A percentile compares a stretch with the other conserved stretches of the same genome.
Evolutionary conservation across 2,113 vertebrate genomes (phyloP).

Genomic region (Hyaena hyaena): DNA sequence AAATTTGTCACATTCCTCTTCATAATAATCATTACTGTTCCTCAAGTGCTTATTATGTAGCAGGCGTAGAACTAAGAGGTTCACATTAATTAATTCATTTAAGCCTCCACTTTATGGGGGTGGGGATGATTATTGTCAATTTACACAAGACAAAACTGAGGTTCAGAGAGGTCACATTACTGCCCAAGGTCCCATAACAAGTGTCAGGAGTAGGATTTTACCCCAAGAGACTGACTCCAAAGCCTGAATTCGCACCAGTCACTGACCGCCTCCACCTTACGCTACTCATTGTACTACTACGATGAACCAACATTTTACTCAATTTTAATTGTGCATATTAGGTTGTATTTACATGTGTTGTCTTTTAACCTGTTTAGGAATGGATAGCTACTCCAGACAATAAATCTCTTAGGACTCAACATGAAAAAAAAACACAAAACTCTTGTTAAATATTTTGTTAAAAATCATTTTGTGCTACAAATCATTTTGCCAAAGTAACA

Average conservation of each 20-base stretch:
- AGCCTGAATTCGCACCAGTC: not conserved
- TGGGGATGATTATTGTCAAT: not conserved
- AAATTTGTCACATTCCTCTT: constrained; percentile 61
- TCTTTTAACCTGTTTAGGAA: constrained; percentile 50
- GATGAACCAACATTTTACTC: constrained; percentile 15
- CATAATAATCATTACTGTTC: constrained; percentile 41
- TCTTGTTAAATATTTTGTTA: constrained; percentile 72
- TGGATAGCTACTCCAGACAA: constrained; percentile 43
- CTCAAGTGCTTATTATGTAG: constrained; percentile 9
- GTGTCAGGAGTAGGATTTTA: not conserved
- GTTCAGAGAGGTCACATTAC: not conserved
- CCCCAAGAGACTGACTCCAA: not conserved
- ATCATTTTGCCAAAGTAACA: constrained; percentile 51
- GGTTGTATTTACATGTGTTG: constrained; percentile 46
- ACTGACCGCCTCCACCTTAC: not conserved
- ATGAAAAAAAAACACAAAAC: not conserved
- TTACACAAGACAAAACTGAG: not conserved
- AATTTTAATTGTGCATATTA: constrained; percentile 58
- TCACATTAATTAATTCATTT: constrained; percentile 25
- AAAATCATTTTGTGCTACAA: constrained; percentile 56
- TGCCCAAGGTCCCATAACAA: not conserved
- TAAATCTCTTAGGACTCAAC: not conserved
- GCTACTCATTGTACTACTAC: accelerated
- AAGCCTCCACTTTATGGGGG: not conserved
- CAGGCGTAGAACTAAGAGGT: not conserved